Evolutionary conservation across 2,797 vertebrate species (phyloP), one percentile per base, ranked within the genome.

Genomic region (Halcyon badia): DNA sequence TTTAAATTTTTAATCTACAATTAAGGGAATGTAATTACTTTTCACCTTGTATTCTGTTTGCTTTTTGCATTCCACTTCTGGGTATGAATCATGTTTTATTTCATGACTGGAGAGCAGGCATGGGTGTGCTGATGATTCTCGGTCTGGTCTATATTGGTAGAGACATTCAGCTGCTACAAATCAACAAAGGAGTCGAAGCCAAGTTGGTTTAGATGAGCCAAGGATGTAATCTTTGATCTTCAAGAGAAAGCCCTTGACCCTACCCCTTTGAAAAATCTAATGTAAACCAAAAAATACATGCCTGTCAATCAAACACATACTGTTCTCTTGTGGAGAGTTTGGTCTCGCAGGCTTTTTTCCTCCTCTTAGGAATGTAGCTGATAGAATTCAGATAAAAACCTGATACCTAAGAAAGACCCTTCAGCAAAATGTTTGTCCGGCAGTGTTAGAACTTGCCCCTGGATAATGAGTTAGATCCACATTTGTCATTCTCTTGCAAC

Each of bases 401-500:
- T 65, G 70, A 84, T 89, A 83, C 71, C 85, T 93, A 35, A 16
- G 79, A 92, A 95, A 94, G 93, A 94, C 96, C 95, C 94, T 96
- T 93, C 94, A 95, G 91, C 94, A 95, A 95, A 97, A 95, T 76
- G 70, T 96, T 96, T 96, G 95, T 97, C 95, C 72, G 6, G 61
- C 82, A 60, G 46, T 94, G 95, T 97, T 90, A 72, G 89, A 94
- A 97, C 92, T 95, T 96, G 96, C 73, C 92, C 65, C 64, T 89
- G 85, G 79, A 95, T 96, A 65, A 95, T 90, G 81, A 89, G 41
- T 71, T 70, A 37, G 68, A 91, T 85, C 75, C 87, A 94, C 78
- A 69, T 96, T 75, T 80, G 79, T 37, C 73, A 44, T 52, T 90
- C 87, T 81, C 85, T 83, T 77, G 13, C 83, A 82, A 9, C 88